These are phyloP conservation scores for Caenorhabditis zanzibari DNA, from an alignment of 2,888 invertebrate genomes.

Conservation along the genomic window DNA sequence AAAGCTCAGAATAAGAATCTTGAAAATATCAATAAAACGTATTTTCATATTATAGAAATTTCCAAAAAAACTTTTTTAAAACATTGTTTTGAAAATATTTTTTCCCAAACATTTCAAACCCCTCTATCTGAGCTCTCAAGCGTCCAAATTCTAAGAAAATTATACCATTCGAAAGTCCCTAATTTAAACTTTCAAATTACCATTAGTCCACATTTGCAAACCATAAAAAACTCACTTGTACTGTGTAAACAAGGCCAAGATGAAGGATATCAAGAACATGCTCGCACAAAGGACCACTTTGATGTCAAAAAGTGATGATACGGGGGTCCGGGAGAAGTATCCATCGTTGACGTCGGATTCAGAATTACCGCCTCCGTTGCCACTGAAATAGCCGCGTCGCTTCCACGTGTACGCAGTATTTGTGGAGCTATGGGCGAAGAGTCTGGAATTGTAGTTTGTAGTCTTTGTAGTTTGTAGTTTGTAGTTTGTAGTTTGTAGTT, in stretches of 20 bases:
- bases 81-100: no score
- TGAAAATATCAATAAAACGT: no score
- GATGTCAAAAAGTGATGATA: constrained; percentile 84
- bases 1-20: no score
- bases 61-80: no score
- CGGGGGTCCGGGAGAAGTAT: constrained; percentile 53
- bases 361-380: constrained; percentile 28
- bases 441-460: no score
- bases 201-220: not conserved
- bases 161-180: no score
- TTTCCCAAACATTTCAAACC: no score
- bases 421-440: constrained; percentile 33
- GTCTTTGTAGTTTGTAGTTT: no score
- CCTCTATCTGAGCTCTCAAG: no score
- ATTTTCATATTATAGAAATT: no score
- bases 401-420: constrained; percentile 58
- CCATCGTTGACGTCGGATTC: constrained; percentile 34
- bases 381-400: constrained; percentile 55
- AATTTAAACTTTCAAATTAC: no score
- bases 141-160: no score
- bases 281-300: constrained; percentile 86
- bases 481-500: not conserved
- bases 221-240: constrained; percentile 67
- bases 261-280: constrained; percentile 86
- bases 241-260: constrained; percentile 85